Percentiles rank a stretch among this genome's conserved stretches.
Conservation (phyloP, 1,140 invertebrate genomes). For the Calliopsis andreniformis region DNA sequence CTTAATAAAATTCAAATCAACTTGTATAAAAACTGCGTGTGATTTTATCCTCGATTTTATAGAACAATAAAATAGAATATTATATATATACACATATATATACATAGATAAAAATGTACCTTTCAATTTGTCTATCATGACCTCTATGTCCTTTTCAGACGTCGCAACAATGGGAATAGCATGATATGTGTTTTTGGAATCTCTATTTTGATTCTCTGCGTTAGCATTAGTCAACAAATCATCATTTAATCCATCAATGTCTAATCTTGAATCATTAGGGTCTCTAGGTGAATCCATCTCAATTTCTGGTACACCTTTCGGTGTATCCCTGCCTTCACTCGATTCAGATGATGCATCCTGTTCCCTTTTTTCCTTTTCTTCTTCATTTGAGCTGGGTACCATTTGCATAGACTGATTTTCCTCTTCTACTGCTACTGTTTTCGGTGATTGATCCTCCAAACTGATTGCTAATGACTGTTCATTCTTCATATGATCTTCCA, state of each 20-base stretch:
- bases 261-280: slow-evolving; percentile 70
- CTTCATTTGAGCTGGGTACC: slow-evolving; percentile 4
- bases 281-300: slow-evolving; percentile 76
- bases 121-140: slow-evolving; percentile 79
- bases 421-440: not conserved
- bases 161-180: slow-evolving; percentile 63
- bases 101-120: slow-evolving; percentile 64
- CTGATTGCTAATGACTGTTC: not conserved
- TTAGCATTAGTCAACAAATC: slow-evolving; percentile 64
- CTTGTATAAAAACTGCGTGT: slow-evolving; percentile 3
- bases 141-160: slow-evolving; percentile 77
- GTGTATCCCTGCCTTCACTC: slow-evolving; percentile 73
- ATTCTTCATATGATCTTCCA: slow-evolving; percentile 6
- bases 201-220: slow-evolving; percentile 38
- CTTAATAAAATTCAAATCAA: slow-evolving; percentile 15
- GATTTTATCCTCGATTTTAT: slow-evolving; percentile 33
- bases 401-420: not conserved
- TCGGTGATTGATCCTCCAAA: slow-evolving; percentile 1
- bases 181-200: slow-evolving; percentile 69
- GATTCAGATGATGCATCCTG: slow-evolving; percentile 66
- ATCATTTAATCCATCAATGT: slow-evolving; percentile 70
- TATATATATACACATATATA: not conserved
- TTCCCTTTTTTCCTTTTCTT: slow-evolving; percentile 43
- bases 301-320: slow-evolving; percentile 73
- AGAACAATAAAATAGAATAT: slow-evolving; percentile 13